These are phyloP conservation scores for Phrynocephalus versicolor DNA, from an alignment of 2,113 vertebrate genomes.

Conservation along the genomic window DNA sequence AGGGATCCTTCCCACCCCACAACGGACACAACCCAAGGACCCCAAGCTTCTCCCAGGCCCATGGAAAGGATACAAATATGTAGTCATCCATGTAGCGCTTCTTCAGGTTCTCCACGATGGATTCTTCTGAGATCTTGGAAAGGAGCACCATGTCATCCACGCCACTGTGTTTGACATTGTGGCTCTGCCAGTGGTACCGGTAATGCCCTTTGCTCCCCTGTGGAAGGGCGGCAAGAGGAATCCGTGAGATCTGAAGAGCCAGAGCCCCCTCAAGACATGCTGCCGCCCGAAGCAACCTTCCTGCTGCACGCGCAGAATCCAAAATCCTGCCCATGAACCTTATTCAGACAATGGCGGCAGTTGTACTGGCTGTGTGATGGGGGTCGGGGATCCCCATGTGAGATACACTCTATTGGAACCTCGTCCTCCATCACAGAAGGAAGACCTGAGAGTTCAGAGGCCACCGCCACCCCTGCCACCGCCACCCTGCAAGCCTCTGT, in stretches of 20 bases:
- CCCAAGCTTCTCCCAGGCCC: neutral
- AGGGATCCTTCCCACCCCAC: no score
- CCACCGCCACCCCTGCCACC: no score
- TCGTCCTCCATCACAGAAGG: no score
- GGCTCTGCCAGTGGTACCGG: slow-evolving; percentile 98
- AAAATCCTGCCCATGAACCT: no score
- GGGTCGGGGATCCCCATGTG: no score
- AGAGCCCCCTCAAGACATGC: neutral
- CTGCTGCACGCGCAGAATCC: no score
- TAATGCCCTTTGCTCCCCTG: slow-evolving; percentile 97
- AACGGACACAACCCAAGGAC: no score
- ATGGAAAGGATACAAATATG: slow-evolving; percentile 96
- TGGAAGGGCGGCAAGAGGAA: neutral
- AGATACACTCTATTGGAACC: no score
- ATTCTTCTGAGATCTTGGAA: slow-evolving; percentile 94
- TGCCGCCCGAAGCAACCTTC: neutral
- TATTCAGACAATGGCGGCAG: no score
- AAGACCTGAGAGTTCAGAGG: no score
- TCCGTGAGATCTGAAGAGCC: neutral
- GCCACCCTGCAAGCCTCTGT: no score
- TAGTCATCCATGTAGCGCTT: slow-evolving; percentile 99
- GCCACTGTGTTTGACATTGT: slow-evolving; percentile 97
- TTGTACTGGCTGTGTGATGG: no score
- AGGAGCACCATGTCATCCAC: slow-evolving; percentile 99
- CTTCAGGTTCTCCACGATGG: slow-evolving; percentile 98